These are phyloP conservation scores for Pachymerium ferrugineum DNA, from an alignment of 2,888 invertebrate genomes.

Conservation along the genomic window DNA sequence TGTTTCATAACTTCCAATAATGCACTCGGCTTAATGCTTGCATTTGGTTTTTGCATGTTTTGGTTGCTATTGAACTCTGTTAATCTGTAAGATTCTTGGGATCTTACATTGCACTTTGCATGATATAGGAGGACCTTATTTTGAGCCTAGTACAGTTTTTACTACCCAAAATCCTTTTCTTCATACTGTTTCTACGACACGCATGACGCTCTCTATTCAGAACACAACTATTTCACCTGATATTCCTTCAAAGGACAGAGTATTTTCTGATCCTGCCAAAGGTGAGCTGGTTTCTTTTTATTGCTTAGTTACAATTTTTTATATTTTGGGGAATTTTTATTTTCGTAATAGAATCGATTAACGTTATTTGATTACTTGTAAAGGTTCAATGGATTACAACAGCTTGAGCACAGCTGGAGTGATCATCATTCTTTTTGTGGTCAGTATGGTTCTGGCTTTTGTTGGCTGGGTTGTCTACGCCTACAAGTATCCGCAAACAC, in stretches of 20 bases:
- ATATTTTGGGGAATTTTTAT: no score
- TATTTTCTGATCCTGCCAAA: neutral
- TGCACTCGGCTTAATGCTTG: no score
- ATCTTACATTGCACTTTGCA: neutral
- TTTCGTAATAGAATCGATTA: no score
- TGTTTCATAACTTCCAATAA: no score
- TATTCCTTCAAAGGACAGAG: neutral
- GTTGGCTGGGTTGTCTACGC: constrained; percentile 84
- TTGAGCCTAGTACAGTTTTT: neutral
- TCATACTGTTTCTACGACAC: constrained; percentile 7
- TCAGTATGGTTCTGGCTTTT: constrained; percentile 62
- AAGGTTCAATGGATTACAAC: constrained; percentile 20
- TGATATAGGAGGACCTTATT: neutral
- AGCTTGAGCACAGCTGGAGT: constrained; percentile 55
- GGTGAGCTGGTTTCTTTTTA: neutral
- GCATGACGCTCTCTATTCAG: constrained; percentile 23
- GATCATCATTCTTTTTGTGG: constrained; percentile 63
- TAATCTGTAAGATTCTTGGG: no score
- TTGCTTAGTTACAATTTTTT: constrained; percentile 9
- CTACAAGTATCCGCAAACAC: constrained; percentile 90
- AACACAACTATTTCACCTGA: neutral
- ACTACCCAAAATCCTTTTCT: neutral
- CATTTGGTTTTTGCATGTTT: no score
- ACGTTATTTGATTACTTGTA: neutral
- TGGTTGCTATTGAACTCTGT: neutral